phyloP scores from a whole-genome alignment of 2,113 vertebrate species.

The Mellivora capensis region DNA sequence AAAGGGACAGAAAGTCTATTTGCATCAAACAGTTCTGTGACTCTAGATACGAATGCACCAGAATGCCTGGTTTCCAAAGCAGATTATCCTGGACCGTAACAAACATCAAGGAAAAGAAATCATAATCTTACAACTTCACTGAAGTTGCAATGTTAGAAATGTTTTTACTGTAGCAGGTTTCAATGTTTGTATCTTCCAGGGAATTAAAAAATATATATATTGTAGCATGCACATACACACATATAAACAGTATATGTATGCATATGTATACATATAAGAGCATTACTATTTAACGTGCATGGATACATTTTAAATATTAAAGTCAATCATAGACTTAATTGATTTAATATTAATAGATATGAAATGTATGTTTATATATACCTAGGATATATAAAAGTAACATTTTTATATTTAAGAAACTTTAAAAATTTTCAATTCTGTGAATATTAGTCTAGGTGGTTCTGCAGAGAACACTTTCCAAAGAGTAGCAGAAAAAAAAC shows the following conservation, averaged over 20 bases:
- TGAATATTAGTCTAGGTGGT: too few relatives aligned
- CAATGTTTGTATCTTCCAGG: background rate
- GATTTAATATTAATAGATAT: background rate
- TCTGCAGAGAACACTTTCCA: background rate
- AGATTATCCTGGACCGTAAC: too few relatives aligned
- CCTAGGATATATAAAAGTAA: background rate
- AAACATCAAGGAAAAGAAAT: background rate
- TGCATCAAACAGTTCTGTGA: background rate
- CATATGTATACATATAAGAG: too few relatives aligned
- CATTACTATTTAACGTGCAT: background rate
- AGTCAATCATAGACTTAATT: background rate
- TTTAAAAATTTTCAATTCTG: background rate
- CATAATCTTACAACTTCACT: too few relatives aligned
- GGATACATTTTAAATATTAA: background rate
- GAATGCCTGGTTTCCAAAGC: background rate
- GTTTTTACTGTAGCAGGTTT: background rate
- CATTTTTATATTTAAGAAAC: background rate
- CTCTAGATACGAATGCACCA: background rate
- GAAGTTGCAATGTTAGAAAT: background rate
- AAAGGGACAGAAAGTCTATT: background rate
- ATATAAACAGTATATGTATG: background rate
- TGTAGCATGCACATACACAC: background rate
- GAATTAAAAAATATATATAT: background rate
- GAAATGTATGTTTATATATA: background rate
- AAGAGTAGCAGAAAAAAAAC: background rate